Conservation (phyloP, 2,888 invertebrate species). For the Drosophila algonquin region DNA sequence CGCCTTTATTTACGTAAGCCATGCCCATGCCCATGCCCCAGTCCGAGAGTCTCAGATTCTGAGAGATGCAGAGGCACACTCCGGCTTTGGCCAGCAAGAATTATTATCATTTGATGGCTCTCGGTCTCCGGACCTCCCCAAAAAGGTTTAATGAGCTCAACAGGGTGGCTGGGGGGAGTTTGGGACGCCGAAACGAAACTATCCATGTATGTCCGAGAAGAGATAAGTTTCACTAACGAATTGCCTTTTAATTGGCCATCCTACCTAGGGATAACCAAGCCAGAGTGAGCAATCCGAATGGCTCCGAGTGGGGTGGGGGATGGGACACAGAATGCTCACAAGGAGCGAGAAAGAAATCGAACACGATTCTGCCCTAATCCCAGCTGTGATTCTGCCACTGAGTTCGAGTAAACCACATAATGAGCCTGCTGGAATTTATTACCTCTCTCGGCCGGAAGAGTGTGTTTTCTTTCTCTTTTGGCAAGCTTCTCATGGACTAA, state of each 20-base stretch:
- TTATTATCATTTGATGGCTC: slow-evolving; percentile 38
- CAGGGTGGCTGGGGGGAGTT: neutral
- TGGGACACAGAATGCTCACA: too few relatives aligned
- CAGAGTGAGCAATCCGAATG: neutral
- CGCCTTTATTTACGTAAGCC: slow-evolving; percentile 2
- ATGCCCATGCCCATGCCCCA: neutral
- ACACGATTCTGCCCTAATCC: neutral
- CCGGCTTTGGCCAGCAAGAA: slow-evolving; percentile 9
- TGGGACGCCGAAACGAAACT: slow-evolving; percentile 3
- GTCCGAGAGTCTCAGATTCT: slow-evolving; percentile 3
- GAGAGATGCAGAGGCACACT: slow-evolving; percentile 17
- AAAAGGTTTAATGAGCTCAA: slow-evolving; percentile 34
- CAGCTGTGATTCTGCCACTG: neutral
- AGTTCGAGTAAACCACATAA: neutral
- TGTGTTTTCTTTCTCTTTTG: neutral
- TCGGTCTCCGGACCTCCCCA: neutral
- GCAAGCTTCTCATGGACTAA: slow-evolving; percentile 63
- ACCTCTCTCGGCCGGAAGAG: neutral
- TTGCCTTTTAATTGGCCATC: slow-evolving; percentile 23
- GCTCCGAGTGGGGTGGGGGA: neutral
- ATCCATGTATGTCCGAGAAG: slow-evolving; percentile 2
- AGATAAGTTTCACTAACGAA: slow-evolving; percentile 21
- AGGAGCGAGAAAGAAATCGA: neutral
- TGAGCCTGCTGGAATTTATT: slow-evolving; percentile 14
- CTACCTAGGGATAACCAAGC: slow-evolving; percentile 8